These are phyloP conservation scores for Choloepus hoffmanni DNA, from an alignment of 2,113 vertebrate genomes.

Conservation along the genomic window DNA sequence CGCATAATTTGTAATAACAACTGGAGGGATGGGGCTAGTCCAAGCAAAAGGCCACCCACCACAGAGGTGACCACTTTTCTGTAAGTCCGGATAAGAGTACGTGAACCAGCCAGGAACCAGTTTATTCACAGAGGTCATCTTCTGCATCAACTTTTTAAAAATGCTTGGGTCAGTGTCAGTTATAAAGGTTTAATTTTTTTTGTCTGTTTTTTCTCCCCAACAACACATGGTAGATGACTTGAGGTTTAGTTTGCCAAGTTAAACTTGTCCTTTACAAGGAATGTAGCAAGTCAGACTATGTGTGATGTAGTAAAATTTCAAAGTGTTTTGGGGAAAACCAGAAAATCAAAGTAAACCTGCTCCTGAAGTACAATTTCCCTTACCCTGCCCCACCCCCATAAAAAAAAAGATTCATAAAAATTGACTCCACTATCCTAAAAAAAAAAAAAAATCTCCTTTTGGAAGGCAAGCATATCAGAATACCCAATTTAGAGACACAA, in stretches of 20 bases:
- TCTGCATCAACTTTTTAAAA: not conserved
- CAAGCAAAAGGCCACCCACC: not conserved
- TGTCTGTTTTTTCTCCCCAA: not conserved
- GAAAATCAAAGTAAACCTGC: not conserved
- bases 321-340: not conserved
- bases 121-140: not conserved
- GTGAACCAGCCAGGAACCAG: not conserved
- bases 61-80: not conserved
- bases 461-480: not conserved
- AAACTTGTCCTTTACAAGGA: constrained; percentile 41
- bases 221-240: not conserved
- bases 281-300: not conserved
- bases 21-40: not conserved
- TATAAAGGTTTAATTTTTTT: not conserved
- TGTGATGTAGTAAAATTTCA: not conserved
- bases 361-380: not conserved
- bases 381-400: not conserved
- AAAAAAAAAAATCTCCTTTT: not conserved
- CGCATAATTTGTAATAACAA: not conserved
- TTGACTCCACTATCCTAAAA: not conserved
- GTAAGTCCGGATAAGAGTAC: not conserved
- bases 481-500: not conserved
- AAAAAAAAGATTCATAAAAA: not conserved
- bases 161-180: not conserved
- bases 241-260: constrained; percentile 6